Evolutionary conservation across 2,888 invertebrate genomes (phyloP).

Genomic region (Hydraecia micacea): DNA sequence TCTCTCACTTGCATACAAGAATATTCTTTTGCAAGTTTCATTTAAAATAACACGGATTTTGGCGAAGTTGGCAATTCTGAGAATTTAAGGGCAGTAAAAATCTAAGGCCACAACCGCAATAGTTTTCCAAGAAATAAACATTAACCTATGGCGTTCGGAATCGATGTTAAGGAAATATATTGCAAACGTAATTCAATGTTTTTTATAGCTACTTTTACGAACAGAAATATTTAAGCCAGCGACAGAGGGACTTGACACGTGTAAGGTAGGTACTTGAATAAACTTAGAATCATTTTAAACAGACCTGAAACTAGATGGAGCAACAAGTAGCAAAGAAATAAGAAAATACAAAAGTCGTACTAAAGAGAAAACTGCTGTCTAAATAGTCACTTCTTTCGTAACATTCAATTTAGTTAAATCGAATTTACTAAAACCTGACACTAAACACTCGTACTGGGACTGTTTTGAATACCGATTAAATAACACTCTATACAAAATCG

Average conservation of each 20-base stretch:
- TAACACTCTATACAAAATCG: background rate
- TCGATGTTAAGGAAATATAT: constrained; percentile 24
- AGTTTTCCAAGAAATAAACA: constrained; percentile 12
- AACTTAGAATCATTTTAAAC: constrained; percentile 14
- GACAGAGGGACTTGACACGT: background rate
- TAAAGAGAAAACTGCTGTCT: constrained; percentile 26
- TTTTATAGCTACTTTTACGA: background rate
- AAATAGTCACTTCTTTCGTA: constrained; percentile 29
- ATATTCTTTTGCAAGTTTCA: background rate
- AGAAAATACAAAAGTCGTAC: constrained; percentile 25
- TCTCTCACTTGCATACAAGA: background rate
- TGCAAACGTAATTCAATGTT: constrained; percentile 11
- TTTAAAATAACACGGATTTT: background rate
- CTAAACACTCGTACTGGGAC: constrained; percentile 11
- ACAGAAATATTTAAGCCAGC: background rate
- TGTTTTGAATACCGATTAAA: constrained; percentile 31
- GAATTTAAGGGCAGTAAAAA: background rate
- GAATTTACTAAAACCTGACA: constrained; percentile 28
- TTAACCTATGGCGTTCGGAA: background rate
- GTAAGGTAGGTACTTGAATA: constrained; percentile 6
- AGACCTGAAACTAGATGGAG: constrained; percentile 16
- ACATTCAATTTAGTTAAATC: constrained; percentile 37
- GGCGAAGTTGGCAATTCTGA: background rate
- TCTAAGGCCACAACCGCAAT: background rate
- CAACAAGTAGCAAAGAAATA: constrained; percentile 39